Evolutionary conservation across 1,140 invertebrate genomes (phyloP).

Genomic region (Gonioctena quinquepunctata): DNA sequence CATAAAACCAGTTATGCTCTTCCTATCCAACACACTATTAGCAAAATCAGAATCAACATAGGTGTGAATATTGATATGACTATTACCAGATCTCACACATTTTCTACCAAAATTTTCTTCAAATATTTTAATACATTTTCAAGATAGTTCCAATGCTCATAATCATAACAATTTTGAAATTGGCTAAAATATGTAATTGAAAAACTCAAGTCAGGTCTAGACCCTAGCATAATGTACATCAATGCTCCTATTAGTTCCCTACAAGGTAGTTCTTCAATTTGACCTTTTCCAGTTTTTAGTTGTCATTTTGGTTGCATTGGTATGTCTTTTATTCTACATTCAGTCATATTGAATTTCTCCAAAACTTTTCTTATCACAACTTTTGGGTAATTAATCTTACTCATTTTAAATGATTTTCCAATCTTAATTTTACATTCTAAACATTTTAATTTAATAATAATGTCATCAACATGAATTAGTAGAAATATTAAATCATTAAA

Average conservation of each 20-base stretch:
- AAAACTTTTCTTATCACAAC: constrained; percentile 15
- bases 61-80: constrained; percentile 15
- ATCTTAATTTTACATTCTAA: constrained; percentile 14
- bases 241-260: constrained; percentile 50
- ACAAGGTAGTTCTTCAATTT: constrained; percentile 38
- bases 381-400: background rate
- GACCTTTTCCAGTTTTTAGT: constrained; percentile 23
- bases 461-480: constrained; percentile 44
- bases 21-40: constrained; percentile 20
- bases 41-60: constrained; percentile 28
- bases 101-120: constrained; percentile 32
- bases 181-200: constrained; percentile 48
- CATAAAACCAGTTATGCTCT: constrained; percentile 21
- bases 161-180: constrained; percentile 45
- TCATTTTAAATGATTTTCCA: background rate
- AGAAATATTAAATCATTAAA: constrained; percentile 33
- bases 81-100: background rate
- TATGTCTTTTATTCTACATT: constrained; percentile 33
- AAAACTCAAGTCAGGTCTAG: constrained; percentile 55
- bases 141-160: constrained; percentile 48
- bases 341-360: constrained; percentile 37
- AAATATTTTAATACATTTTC: constrained; percentile 55
- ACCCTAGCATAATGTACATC: constrained; percentile 52
- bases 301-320: constrained; percentile 40
- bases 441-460: constrained; percentile 27